These are phyloP conservation scores for Actinemys pallida DNA, from an alignment of 2,113 vertebrate genomes.

Conservation along the genomic window DNA sequence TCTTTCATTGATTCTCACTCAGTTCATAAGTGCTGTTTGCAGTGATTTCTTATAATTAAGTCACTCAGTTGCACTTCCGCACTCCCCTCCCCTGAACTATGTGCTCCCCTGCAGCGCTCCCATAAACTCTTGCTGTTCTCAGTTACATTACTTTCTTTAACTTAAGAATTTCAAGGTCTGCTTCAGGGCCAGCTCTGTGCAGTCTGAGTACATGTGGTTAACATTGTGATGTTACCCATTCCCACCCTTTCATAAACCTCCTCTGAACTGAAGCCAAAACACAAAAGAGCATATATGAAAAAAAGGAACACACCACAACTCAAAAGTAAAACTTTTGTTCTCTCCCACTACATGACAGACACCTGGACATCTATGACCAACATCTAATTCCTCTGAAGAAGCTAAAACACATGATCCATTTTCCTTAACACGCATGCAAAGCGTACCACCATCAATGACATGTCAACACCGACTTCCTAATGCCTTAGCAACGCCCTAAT, in stretches of 20 bases:
- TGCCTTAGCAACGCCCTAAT: slow-evolving; percentile 11
- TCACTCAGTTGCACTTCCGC: not conserved
- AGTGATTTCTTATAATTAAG: not conserved
- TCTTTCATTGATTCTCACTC: not conserved
- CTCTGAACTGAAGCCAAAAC: not conserved
- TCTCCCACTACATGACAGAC: not conserved
- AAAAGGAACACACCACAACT: not conserved
- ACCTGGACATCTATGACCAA: not conserved
- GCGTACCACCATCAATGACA: not conserved
- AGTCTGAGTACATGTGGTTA: not conserved
- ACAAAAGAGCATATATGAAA: not conserved
- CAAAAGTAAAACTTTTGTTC: not conserved
- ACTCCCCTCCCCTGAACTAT: not conserved
- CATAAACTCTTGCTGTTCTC: not conserved
- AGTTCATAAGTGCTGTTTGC: too few species aligned
- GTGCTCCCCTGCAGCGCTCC: not conserved
- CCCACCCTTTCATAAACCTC: not conserved
- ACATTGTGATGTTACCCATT: not conserved
- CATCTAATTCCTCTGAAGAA: not conserved
- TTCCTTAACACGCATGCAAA: not conserved
- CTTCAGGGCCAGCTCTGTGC: not conserved
- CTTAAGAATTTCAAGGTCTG: slow-evolving; percentile 24
- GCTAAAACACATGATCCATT: fast-evolving
- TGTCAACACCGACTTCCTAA: not conserved
- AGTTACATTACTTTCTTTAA: slow-evolving; percentile 10